Percentiles rank a stretch among this genome's conserved stretches.
phyloP scores from a whole-genome alignment of 2,797 vertebrate species.

The Trachurus trachurus region DNA sequence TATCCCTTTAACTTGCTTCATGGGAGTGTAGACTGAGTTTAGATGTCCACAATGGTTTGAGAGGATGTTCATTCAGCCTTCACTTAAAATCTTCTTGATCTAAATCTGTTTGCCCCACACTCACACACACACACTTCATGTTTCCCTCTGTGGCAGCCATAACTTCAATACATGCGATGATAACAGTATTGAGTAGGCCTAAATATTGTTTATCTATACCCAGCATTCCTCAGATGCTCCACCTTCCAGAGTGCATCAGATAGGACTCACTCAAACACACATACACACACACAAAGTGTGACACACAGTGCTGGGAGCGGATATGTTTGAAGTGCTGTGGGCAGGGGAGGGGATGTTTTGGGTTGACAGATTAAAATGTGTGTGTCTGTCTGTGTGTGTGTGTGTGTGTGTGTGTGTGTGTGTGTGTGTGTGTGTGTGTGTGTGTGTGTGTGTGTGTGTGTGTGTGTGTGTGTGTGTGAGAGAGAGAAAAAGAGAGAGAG shows the following conservation, averaged over 20 bases:
- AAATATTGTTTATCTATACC: constrained; percentile 45
- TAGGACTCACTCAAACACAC: constrained; percentile 23
- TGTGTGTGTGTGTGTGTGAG: constrained; percentile 45
- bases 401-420: constrained; percentile 46
- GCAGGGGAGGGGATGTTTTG: constrained; percentile 64
- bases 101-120: constrained; percentile 18
- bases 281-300: constrained; percentile 12
- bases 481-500: constrained; percentile 37
- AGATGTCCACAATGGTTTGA: neutral
- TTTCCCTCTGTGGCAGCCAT: constrained; percentile 9
- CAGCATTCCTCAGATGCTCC: constrained; percentile 53
- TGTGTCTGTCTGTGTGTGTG: constrained; percentile 48
- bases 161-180: constrained; percentile 29
- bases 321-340: constrained; percentile 58
- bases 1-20: too few relatives aligned
- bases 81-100: neutral
- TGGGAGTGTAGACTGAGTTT: too few relatives aligned
- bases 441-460: constrained; percentile 40
- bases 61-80: neutral
- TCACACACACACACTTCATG: neutral
- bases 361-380: constrained; percentile 38
- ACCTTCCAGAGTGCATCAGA: constrained; percentile 40
- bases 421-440: constrained; percentile 39
- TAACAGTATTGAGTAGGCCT: constrained; percentile 47
- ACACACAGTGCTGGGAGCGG: constrained; percentile 37